phyloP scores from a whole-genome alignment of 2,113 vertebrate genomes.

The Chaetodon trifascialis region DNA sequence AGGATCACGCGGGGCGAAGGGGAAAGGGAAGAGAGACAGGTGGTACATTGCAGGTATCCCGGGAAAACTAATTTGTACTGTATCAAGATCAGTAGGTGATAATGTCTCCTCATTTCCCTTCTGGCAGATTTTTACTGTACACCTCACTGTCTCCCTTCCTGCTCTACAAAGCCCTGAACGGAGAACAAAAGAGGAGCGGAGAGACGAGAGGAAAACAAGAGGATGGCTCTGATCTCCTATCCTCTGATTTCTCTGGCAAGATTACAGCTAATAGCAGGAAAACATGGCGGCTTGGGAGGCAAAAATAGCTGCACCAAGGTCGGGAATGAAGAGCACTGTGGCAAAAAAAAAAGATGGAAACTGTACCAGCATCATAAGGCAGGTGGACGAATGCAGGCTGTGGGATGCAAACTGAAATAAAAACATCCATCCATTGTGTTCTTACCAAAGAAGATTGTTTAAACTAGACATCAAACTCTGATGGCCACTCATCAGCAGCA shows the following conservation, averaged over 20 bases:
- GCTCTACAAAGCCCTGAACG: slow-evolving; percentile 23
- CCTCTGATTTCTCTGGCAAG: slow-evolving; percentile 53
- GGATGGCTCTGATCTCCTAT: slow-evolving; percentile 46
- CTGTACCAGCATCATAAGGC: not conserved
- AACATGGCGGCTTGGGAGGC: slow-evolving; percentile 10
- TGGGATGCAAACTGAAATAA: slow-evolving; percentile 2
- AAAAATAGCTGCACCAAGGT: slow-evolving; percentile 14
- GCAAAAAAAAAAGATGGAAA: slow-evolving; percentile 26
- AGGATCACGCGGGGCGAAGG: not conserved
- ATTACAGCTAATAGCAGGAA: slow-evolving; percentile 60
- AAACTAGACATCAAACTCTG: slow-evolving; percentile 40
- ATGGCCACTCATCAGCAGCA: slow-evolving; percentile 15
- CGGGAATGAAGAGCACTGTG: not conserved
- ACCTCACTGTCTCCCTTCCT: slow-evolving; percentile 46
- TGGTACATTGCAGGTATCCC: slow-evolving; percentile 50
- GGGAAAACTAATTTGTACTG: slow-evolving; percentile 72
- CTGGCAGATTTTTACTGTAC: slow-evolving; percentile 65
- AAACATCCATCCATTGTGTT: not conserved
- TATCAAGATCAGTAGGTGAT: slow-evolving; percentile 67
- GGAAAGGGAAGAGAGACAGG: slow-evolving; percentile 3
- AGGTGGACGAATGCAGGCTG: not conserved
- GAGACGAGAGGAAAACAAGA: slow-evolving; percentile 29
- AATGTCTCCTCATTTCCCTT: slow-evolving; percentile 73
- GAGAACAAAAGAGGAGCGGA: slow-evolving; percentile 61
- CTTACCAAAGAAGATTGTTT: not conserved